Percentiles rank a stretch among this genome's conserved stretches.
Conservation (phyloP, 2,113 vertebrate genomes). For the Apeltes quadracus region DNA sequence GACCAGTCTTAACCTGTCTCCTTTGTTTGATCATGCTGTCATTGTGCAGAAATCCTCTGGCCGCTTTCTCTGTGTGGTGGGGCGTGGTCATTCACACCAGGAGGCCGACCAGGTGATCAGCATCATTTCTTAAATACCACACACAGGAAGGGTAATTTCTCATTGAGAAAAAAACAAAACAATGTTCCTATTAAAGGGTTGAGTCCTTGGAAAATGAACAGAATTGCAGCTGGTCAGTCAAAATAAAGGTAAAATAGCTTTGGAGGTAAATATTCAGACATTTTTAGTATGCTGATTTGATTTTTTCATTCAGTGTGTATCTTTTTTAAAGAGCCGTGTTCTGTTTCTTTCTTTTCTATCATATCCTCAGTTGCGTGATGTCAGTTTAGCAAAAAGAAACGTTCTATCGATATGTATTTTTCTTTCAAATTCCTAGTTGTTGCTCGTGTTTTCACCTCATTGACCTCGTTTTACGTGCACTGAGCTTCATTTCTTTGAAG, state of each 20-base stretch:
- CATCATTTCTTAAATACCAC: slow-evolving; percentile 63
- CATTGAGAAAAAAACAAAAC: neutral
- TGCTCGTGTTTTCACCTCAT: neutral
- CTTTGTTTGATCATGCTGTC: slow-evolving; percentile 75
- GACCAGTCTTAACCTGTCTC: slow-evolving; percentile 67
- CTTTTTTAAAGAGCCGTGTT: slow-evolving; percentile 14
- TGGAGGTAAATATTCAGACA: slow-evolving; percentile 25
- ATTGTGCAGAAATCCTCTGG: slow-evolving; percentile 69
- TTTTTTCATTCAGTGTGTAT: slow-evolving; percentile 35
- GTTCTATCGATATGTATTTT: neutral
- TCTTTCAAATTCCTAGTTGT: neutral
- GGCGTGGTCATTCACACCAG: slow-evolving; percentile 68
- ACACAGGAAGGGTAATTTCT: slow-evolving; percentile 42
- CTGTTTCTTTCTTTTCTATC: slow-evolving; percentile 1
- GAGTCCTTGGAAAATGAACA: slow-evolving; percentile 7
- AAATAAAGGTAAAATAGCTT: slow-evolving; percentile 26
- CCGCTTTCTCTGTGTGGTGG: slow-evolving; percentile 72
- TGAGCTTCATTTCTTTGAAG: slow-evolving; percentile 29
- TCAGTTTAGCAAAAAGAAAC: neutral
- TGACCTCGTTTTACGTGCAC: slow-evolving; percentile 8
- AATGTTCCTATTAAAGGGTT: slow-evolving; percentile 19
- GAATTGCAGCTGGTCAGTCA: slow-evolving; percentile 10
- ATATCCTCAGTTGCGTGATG: neutral
- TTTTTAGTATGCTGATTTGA: slow-evolving; percentile 7
- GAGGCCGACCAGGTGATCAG: slow-evolving; percentile 74